Conservation (phyloP, 1,140 invertebrate species). For the Drosophila pallidifrons region DNA sequence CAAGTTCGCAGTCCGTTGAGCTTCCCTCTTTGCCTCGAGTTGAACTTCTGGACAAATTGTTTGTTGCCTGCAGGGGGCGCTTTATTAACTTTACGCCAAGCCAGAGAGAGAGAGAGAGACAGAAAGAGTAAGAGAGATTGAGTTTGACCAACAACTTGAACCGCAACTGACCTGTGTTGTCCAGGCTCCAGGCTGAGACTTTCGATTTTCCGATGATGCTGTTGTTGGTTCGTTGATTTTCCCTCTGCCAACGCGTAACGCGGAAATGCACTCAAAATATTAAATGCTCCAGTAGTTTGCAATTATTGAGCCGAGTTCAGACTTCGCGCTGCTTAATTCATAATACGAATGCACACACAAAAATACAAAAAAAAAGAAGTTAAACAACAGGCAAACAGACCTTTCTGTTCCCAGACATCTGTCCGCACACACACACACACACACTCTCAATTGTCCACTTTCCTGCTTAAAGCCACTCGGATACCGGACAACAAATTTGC, state of each 20-base stretch:
- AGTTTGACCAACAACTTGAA: too few relatives aligned
- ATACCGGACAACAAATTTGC: too few relatives aligned
- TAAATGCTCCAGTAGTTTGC: conserved; percentile 82
- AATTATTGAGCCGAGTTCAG: conserved; percentile 61
- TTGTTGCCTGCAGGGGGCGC: conserved; percentile 71
- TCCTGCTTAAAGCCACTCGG: conserved; percentile 1
- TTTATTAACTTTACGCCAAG: conserved; percentile 77
- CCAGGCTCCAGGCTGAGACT: conserved; percentile 38
- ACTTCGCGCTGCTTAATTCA: conserved; percentile 71
- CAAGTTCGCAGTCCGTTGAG: conserved; percentile 65
- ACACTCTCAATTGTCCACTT: neutral
- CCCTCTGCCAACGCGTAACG: conserved; percentile 54
- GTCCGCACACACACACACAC: neutral
- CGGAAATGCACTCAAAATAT: conserved; percentile 83
- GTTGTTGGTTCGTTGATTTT: conserved; percentile 13
- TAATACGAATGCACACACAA: conserved; percentile 45
- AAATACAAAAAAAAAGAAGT: neutral
- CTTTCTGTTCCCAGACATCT: neutral
- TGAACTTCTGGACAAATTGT: conserved; percentile 66
- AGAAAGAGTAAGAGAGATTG: too few relatives aligned
- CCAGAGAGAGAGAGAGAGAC: too few relatives aligned
- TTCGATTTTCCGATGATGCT: conserved; percentile 62
- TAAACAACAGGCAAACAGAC: neutral
- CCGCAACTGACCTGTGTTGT: conserved; percentile 32
- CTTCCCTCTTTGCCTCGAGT: conserved; percentile 11